A percentile compares a stretch with the other conserved stretches of the same genome.
Evolutionary conservation across 2,113 vertebrate species (phyloP).

Genomic region (Trochalopteron elliotii): DNA sequence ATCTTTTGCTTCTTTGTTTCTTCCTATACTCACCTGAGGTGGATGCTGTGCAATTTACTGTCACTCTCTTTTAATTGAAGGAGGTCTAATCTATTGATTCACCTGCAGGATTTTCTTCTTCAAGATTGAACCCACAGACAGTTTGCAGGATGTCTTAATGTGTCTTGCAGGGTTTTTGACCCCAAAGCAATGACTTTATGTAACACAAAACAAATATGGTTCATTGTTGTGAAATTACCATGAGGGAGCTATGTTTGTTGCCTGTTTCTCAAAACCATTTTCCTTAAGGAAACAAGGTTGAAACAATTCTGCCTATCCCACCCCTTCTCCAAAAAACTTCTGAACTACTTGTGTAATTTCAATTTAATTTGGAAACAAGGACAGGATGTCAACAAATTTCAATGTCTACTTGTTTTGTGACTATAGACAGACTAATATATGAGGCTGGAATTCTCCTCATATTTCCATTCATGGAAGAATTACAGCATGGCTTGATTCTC

Average conservation of each 20-base stretch:
- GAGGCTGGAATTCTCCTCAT: not conserved
- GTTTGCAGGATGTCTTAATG: not conserved
- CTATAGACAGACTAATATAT: not conserved
- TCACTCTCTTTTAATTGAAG: not conserved
- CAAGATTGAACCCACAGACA: not conserved
- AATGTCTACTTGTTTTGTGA: not conserved
- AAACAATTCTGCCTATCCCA: not conserved
- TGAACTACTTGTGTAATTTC: not conserved
- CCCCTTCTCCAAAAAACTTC: not conserved
- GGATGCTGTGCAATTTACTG: not conserved
- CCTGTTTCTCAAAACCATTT: not conserved
- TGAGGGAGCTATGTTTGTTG: not conserved
- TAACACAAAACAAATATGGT: not conserved
- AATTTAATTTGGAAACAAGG: not conserved
- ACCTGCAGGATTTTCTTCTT: not conserved
- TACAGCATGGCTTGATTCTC: not conserved
- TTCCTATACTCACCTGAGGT: not conserved
- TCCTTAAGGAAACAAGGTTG: not conserved
- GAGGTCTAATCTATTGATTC: not conserved
- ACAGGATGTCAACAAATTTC: not conserved
- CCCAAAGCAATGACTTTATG: not conserved
- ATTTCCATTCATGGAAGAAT: not conserved
- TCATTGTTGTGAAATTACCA: not conserved
- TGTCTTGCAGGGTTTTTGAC: not conserved
- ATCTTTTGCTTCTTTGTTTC: not conserved